These are phyloP conservation scores for Hemicordylus capensis DNA, from an alignment of 2,113 vertebrate genomes.

Conservation along the genomic window DNA sequence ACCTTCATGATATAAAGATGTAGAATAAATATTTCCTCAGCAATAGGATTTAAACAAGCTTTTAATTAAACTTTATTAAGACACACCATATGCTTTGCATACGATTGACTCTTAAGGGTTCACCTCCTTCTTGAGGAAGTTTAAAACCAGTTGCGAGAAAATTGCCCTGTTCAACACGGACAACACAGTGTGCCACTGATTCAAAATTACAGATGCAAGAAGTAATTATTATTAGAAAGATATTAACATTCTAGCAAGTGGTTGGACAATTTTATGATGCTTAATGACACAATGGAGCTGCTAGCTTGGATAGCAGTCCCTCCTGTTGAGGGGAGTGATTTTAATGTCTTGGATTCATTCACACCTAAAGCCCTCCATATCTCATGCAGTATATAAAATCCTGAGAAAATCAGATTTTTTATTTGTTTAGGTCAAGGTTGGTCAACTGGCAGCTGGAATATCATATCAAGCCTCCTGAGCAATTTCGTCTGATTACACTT, in stretches of 20 bases:
- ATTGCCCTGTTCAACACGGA: slow-evolving; percentile 39
- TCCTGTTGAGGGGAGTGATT: neutral
- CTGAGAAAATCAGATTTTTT: neutral
- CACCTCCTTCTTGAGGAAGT: slow-evolving; percentile 25
- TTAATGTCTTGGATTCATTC: neutral
- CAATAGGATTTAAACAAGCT: slow-evolving; percentile 59
- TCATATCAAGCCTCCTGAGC: too few species aligned
- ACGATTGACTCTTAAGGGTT: slow-evolving; percentile 11
- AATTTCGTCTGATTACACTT: too few species aligned
- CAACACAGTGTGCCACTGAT: slow-evolving; percentile 43
- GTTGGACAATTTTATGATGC: slow-evolving; percentile 49
- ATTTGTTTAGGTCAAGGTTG: neutral
- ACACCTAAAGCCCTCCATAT: neutral
- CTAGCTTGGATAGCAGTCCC: slow-evolving; percentile 5
- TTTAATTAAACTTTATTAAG: slow-evolving; percentile 63
- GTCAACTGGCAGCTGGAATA: too few species aligned
- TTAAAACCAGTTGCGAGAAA: slow-evolving; percentile 30
- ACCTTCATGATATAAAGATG: slow-evolving; percentile 60
- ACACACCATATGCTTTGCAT: slow-evolving; percentile 53
- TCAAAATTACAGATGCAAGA: slow-evolving; percentile 57
- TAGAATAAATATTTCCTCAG: slow-evolving; percentile 63
- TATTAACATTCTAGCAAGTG: slow-evolving; percentile 56
- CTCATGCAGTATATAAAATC: neutral
- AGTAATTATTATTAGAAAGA: slow-evolving; percentile 60
- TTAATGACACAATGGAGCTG: slow-evolving; percentile 29